Evolutionary conservation across 2,113 vertebrate genomes (phyloP).

Genomic region (Cygnus atratus): DNA sequence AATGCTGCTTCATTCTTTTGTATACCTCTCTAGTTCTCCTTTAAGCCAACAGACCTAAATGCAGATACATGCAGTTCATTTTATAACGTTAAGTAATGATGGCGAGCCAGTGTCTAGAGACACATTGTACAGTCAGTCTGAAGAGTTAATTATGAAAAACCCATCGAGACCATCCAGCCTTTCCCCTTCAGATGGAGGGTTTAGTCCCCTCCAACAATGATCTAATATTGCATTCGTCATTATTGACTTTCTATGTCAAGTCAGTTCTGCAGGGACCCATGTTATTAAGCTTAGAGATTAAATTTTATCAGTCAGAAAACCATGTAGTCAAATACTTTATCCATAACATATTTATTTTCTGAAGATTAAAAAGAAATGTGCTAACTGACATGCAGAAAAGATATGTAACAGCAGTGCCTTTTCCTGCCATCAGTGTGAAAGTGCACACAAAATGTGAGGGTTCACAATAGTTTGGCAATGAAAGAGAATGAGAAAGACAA

Average conservation of each 20-base stretch:
- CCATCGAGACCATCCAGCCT: not conserved
- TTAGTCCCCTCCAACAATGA: not conserved
- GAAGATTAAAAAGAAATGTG: not conserved
- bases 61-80: not conserved
- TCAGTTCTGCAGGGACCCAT: fast-evolving
- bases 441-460: fast-evolving
- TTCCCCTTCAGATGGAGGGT: not conserved
- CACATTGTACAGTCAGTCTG: not conserved
- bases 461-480: not conserved
- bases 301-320: not conserved
- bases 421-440: not conserved
- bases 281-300: not conserved
- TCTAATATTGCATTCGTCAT: not conserved
- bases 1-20: not conserved
- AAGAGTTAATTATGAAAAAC: not conserved
- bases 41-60: not conserved
- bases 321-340: not conserved
- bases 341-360: not conserved
- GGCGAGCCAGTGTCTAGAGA: not conserved
- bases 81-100: not conserved
- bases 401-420: not conserved
- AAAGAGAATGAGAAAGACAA: not conserved
- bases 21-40: not conserved
- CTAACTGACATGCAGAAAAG: not conserved
- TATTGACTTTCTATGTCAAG: not conserved